These are phyloP conservation scores for Bhutanitis thaidina DNA, from an alignment of 2,888 invertebrate genomes.

Conservation along the genomic window DNA sequence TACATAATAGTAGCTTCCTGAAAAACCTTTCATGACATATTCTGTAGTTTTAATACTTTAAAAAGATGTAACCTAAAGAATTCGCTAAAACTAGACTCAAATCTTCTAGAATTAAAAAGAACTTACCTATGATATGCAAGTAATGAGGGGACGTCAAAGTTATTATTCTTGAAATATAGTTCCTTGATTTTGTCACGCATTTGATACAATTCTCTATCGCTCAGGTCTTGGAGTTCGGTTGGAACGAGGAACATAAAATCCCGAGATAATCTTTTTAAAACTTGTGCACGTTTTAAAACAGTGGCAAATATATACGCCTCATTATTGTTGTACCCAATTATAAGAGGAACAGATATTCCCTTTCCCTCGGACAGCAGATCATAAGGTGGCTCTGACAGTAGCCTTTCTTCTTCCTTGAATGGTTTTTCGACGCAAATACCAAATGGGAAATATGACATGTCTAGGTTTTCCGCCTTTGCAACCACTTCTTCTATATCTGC, in stretches of 20 bases:
- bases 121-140: slow-evolving; percentile 57
- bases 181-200: slow-evolving; percentile 45
- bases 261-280: slow-evolving; percentile 33
- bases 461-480: slow-evolving; percentile 38
- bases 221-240: slow-evolving; percentile 49
- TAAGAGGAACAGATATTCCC: slow-evolving; percentile 45
- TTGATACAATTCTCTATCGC: slow-evolving; percentile 43
- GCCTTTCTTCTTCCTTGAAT: slow-evolving; percentile 48
- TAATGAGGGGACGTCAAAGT: slow-evolving; percentile 38
- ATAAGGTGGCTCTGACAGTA: slow-evolving; percentile 51
- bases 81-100: too few relatives aligned
- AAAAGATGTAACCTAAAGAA: too few relatives aligned
- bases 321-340: slow-evolving; percentile 60
- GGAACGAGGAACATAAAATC: slow-evolving; percentile 47
- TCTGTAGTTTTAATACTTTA: too few relatives aligned
- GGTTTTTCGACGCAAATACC: slow-evolving; percentile 56
- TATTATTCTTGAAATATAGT: slow-evolving; percentile 51
- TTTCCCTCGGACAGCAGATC: slow-evolving; percentile 40
- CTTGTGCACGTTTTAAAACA: slow-evolving; percentile 38
- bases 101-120: background rate
- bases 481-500: slow-evolving; percentile 39
- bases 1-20: too few relatives aligned
- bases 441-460: slow-evolving; percentile 57
- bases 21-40: too few relatives aligned
- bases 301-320: slow-evolving; percentile 63